Percentiles rank a stretch among this genome's conserved stretches.
Conservation (phyloP, 2,797 vertebrate genomes). For the Hypotaenidia philippensis region DNA sequence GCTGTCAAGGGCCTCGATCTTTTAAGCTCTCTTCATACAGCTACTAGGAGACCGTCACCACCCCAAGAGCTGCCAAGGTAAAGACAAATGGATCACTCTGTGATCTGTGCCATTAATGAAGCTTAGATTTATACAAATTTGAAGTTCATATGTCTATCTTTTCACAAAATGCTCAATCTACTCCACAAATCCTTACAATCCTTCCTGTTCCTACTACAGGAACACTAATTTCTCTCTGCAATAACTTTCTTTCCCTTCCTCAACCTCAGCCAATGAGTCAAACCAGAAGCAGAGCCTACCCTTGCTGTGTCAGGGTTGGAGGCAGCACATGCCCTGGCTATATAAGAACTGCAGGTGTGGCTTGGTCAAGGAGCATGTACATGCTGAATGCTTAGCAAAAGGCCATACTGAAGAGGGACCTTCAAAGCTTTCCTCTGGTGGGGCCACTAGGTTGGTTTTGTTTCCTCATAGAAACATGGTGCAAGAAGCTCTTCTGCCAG, state of each 20-base stretch:
- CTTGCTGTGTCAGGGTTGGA: fast-evolving
- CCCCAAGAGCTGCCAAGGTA: neutral
- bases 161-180: neutral
- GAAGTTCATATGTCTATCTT: neutral
- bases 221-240: neutral
- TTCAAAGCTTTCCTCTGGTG: neutral
- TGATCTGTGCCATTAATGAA: neutral
- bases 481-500: neutral
- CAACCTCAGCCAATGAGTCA: neutral
- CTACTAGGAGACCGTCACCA: neutral
- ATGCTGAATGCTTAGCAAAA: neutral
- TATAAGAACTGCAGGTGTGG: neutral
- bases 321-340: fast-evolving
- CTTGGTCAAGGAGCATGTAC: neutral
- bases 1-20: neutral
- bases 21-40: neutral
- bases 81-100: neutral
- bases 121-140: neutral
- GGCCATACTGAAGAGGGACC: neutral
- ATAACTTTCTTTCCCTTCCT: neutral
- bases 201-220: neutral
- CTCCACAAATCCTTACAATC: neutral
- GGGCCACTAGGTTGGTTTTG: neutral
- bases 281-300: neutral
- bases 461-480: neutral